Evolutionary conservation across 2,797 vertebrate genomes (phyloP).

Genomic region (Fistularia commersonii): DNA sequence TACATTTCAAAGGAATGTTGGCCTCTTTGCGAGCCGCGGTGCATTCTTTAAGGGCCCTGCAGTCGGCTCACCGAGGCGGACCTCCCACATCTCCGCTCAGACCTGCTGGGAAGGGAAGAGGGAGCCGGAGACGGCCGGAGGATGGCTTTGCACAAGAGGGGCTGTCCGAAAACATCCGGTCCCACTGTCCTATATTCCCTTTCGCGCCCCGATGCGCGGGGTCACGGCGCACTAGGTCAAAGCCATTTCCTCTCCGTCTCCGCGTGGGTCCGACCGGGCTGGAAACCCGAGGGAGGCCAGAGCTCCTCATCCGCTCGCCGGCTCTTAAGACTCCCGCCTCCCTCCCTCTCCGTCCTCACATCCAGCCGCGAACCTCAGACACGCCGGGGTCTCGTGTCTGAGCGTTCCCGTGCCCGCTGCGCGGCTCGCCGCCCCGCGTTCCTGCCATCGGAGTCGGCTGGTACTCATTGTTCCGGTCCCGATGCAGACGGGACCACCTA

Average conservation of each 20-base stretch:
- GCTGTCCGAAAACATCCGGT: conserved; percentile 65
- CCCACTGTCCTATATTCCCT: conserved; percentile 52
- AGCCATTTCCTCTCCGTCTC: conserved; percentile 61
- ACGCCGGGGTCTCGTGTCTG: conserved; percentile 21
- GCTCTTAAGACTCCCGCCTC: conserved; percentile 21
- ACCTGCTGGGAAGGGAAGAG: conserved; percentile 33
- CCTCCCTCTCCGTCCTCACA: background rate
- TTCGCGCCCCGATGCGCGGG: conserved; percentile 51
- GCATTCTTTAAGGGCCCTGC: conserved; percentile 62
- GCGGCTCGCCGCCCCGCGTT: conserved; percentile 11
- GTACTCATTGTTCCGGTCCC: conserved; percentile 62
- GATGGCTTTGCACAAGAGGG: conserved; percentile 46
- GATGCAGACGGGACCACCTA: conserved; percentile 69
- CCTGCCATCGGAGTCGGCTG: conserved; percentile 38
- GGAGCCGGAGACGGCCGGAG: conserved; percentile 12
- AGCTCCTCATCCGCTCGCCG: conserved; percentile 27
- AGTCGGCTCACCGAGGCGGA: conserved; percentile 54
- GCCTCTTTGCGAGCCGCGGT: conserved; percentile 61
- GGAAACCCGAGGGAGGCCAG: conserved; percentile 34
- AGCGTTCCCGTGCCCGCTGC: conserved; percentile 29
- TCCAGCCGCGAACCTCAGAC: conserved; percentile 15
- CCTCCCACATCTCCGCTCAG: conserved; percentile 65
- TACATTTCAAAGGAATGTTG: conserved; percentile 75
- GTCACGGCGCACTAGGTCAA: conserved; percentile 61
- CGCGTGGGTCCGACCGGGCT: conserved; percentile 46